Evolutionary conservation across 2,888 invertebrate species (phyloP), one percentile per base, ranked within the genome.

Genomic region (Nomada flava): DNA sequence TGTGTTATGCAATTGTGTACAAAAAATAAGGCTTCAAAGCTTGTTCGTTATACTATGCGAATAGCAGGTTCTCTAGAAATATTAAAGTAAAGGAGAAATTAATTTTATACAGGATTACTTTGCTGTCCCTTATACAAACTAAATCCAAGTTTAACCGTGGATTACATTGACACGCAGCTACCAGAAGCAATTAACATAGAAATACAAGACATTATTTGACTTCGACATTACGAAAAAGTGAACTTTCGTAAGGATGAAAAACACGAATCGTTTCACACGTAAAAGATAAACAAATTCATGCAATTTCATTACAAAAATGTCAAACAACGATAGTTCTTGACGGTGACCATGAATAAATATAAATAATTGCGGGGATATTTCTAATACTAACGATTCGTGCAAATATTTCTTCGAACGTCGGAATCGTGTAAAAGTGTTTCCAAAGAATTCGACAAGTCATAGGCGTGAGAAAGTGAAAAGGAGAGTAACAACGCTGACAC

Each of bases 351-450:
- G 23, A 2, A 57, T 36, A 36, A 36, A 36, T 23, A 23, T n/a
- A n/a, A 52, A 36, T 47, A 23, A 26, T 15, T 47, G 47, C 5
- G 42, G 62, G 47, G 5, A 53, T 9, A 42, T 5, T 53, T 29
- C 9, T 52, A 15, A 47, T 23, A 23, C 18, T 26, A 11, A 23
- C 47, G 18, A 11, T n/a, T 44, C 18, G 7, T 69, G 53, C 11
- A 7, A 5, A 23, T 13, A 69, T 63, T 57, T 47, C 52, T 23
- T 0, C 50, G 47, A 50, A 62, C 20, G 26, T n/a, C 53, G 15
- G 11, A 3, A 55, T 62, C 13, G 29, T 78, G 79, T 50, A 55
- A 75, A 75, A 67, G 67, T 79, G 62, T 71, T 71, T 62, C 71
- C n/a, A 44, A 47, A 42, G 57, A 79, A 78, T 50, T 53, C 26